These are phyloP conservation scores for Pristionchus maxplancki DNA, from an alignment of 2,888 invertebrate species.

Conservation along the genomic window DNA sequence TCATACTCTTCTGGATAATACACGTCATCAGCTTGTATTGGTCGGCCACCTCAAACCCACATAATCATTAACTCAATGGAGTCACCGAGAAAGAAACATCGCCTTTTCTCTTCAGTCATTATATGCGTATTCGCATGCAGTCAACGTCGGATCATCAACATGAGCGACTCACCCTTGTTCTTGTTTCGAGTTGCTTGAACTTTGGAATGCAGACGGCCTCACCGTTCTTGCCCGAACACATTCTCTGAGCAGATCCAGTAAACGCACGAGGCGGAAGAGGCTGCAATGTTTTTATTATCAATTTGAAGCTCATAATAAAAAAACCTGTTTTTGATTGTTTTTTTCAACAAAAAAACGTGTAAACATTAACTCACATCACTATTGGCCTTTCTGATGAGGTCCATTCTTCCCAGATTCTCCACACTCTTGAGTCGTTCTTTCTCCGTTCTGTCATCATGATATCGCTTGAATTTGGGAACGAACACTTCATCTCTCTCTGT, in stretches of 20 bases:
- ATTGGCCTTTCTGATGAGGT: conserved; percentile 55
- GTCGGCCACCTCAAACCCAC: conserved; percentile 58
- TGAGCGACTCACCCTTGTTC: conserved; percentile 56
- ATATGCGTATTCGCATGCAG: no score
- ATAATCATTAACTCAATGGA: background rate
- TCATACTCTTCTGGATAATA: conserved; percentile 72
- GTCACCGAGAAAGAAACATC: no score
- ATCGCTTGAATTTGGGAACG: conserved; percentile 40
- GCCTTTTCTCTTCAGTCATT: no score
- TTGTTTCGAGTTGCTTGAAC: conserved; percentile 62
- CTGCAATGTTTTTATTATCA: conserved; percentile 48
- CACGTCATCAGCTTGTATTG: conserved; percentile 68
- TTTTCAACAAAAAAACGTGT: no score
- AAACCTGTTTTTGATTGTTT: no score
- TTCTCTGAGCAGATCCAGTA: conserved; percentile 55
- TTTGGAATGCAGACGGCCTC: conserved; percentile 58
- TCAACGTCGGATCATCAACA: background rate
- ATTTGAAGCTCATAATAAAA: no score
- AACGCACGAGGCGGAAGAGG: conserved; percentile 55
- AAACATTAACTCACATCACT: conserved; percentile 57
- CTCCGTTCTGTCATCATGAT: conserved; percentile 15
- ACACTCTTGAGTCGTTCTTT: conserved; percentile 51
- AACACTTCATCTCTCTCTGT: background rate
- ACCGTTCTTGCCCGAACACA: conserved; percentile 60
- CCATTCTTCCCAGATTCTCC: conserved; percentile 58